Evolutionary conservation across 2,113 vertebrate species (phyloP), one percentile per base, ranked within the genome.

Genomic region (Galbula dea): DNA sequence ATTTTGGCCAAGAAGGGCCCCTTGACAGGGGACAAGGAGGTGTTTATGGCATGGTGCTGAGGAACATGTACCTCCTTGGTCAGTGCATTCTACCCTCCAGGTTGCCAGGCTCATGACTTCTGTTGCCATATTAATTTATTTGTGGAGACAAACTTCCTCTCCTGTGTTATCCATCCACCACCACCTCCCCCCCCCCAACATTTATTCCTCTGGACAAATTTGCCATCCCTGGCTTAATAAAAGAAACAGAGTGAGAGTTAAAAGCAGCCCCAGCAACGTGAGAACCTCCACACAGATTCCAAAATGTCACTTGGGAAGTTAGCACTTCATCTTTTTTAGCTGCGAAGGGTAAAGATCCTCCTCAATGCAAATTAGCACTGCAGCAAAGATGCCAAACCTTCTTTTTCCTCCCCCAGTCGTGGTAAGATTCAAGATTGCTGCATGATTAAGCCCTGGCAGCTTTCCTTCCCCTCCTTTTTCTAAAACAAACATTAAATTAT

Each of bases 401-500:
- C 85, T 37, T 89, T 11, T 91, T 83, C 96, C 95, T 96, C 96
- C 95, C 88, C 93, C 90, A 94, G 92, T 51, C 88, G 0, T 93
- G 95, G 90, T 86, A 86, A 95, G 90, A 95, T 71, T 96, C 83
- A 88, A 96, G 93, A 93, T 74, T 94, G 79, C 90, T 1, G 79
- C 96, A 91, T 93, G 96, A 95, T 96, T 94, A 95, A 95, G 85
- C 75, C 86, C 92, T 96, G 93, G 95, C 93, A 96, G 96, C 88
- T 94, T 93, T 96, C 30, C 88, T 88, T 93, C 86, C 93, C 79
- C 85, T 96, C 72, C 79, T 85, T 89, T 93, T 95, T 83, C 92
- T 96, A 95, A 96, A 96, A 96, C 96, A 96, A 96, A 96, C 92
- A 96, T 93, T 93, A 86, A 91, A 96, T 96, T 95, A 96, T 93